Evolutionary conservation across 2,888 invertebrate species (phyloP).

Genomic region (Epinotia bilunana): DNA sequence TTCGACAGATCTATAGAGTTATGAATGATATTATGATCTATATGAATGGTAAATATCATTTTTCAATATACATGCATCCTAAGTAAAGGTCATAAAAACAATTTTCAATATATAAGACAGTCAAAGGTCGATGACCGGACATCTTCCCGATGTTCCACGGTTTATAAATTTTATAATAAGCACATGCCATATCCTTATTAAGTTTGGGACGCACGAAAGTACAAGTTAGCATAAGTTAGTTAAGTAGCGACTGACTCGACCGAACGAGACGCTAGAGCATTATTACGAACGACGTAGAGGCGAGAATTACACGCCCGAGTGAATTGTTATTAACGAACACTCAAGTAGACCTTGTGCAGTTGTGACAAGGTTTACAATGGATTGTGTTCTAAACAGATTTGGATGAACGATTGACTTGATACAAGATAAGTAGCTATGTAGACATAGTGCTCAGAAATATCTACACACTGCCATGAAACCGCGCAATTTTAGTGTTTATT

Average conservation of each 20-base stretch:
- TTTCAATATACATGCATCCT: too few relatives aligned
- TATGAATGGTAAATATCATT: too few relatives aligned
- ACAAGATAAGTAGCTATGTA: not conserved
- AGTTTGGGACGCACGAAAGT: conserved; percentile 68
- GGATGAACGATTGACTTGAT: not conserved
- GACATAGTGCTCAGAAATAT: not conserved
- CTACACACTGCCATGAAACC: not conserved
- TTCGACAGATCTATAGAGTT: too few relatives aligned
- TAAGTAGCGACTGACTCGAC: conserved; percentile 45
- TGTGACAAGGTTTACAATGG: not conserved
- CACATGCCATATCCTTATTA: conserved; percentile 44
- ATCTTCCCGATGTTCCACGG: not conserved
- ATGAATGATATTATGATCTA: too few relatives aligned
- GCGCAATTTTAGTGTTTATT: not conserved
- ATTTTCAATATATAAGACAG: too few relatives aligned
- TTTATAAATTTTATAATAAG: not conserved
- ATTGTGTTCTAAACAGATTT: conserved; percentile 1
- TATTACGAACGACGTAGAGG: conserved; percentile 37
- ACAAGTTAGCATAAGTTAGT: conserved; percentile 75
- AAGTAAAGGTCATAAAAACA: too few relatives aligned
- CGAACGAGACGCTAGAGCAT: conserved; percentile 35
- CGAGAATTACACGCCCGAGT: conserved; percentile 41
- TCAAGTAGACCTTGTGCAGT: not conserved
- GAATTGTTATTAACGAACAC: conserved; percentile 53
- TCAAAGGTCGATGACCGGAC: not conserved